phyloP scores from a whole-genome alignment of 2,113 vertebrate genomes.

The Gopherus flavomarginatus region DNA sequence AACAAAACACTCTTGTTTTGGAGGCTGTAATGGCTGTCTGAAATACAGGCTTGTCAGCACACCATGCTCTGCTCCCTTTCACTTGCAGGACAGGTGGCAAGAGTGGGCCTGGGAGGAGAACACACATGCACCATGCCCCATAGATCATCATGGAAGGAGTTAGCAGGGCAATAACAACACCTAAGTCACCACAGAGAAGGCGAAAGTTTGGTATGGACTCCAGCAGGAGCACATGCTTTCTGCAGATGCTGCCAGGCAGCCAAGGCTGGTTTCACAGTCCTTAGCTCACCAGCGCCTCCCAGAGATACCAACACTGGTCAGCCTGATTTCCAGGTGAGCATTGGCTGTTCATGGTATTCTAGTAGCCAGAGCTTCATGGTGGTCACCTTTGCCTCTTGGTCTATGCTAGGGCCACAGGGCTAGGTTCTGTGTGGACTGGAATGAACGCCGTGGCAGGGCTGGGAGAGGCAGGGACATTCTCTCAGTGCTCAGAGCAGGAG shows the following conservation, averaged over 20 bases:
- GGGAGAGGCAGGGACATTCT: not conserved
- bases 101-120: not conserved
- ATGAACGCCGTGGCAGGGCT: too few relatives aligned
- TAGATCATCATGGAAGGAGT: not conserved
- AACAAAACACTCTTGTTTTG: too few relatives aligned
- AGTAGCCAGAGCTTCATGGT: not conserved
- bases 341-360: not conserved
- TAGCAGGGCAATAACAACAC: not conserved
- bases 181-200: not conserved
- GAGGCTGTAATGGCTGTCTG: not conserved
- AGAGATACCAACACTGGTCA: not conserved
- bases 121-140: not conserved
- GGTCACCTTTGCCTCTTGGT: not conserved
- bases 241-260: not conserved
- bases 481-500: too few relatives aligned
- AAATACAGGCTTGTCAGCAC: not conserved
- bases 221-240: not conserved
- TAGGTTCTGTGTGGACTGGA: too few relatives aligned
- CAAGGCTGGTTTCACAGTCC: not conserved
- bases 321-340: not conserved
- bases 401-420: too few relatives aligned
- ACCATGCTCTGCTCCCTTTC: not conserved
- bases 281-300: not conserved
- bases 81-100: too few relatives aligned
- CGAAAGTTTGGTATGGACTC: not conserved